Evolutionary conservation across 2,888 invertebrate species (phyloP), one percentile per base, ranked within the genome.

Genomic region (Parasteatoda lunata): DNA sequence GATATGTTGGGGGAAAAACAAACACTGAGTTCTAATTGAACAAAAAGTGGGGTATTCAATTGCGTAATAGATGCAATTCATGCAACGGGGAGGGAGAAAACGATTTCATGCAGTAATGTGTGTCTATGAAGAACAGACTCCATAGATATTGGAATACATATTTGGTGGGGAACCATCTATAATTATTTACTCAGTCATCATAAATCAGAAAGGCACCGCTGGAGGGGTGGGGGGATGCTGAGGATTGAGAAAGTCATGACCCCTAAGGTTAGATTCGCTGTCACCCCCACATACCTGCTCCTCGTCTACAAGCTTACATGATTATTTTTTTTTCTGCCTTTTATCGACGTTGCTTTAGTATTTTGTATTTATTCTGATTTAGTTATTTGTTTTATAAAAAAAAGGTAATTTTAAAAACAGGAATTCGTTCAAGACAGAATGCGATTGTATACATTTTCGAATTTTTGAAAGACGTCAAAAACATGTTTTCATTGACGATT

Each of bases 111-210:
- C 48, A 51, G 76, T 80, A 85, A 80, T 85, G 80, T 85, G 76
- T 80, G 85, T 80, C 79, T 70, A 79, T 71, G 73, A 73, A 54
- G 54, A 79, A 76, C 66, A 13, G 76, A 48, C 75, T 71, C 70
- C 70, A 65, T 51, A 69, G 69, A 70, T n/a, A 64, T 64, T 69
- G 66, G 52, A 9, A 13, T n/a, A 4, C 59, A 59, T 59, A 5
- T 7, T 59, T n/a, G 9, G 59, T n/a, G 69, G 65, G 66, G 76
- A 13, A 13, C 71, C 68, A 77, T 71, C 85, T 86, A 80, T 80
- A 86, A 86, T 86, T 86, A 86, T 80, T 80, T 86, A 79, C 47
- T 70, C 84, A 79, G 79, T 79, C 70, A 85, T 77, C 85, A 86
- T 86, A 86, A 86, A 86, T 86, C 85, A 86, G 85, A 79, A 77